phyloP scores from a whole-genome alignment of 2,888 invertebrate genomes.

The Drosophila subsilvestris region DNA sequence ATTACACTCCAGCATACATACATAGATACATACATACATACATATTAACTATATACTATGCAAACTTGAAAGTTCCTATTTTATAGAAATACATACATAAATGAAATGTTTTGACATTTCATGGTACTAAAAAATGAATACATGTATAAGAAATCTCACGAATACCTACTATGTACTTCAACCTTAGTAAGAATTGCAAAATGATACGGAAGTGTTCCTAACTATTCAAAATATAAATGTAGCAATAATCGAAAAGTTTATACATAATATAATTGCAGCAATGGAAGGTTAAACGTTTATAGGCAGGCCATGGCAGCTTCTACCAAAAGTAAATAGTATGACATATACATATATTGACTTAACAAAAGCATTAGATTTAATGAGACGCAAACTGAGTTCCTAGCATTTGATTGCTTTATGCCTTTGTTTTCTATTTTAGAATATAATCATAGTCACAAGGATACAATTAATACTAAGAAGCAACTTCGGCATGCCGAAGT shows the following conservation, averaged over 20 bases:
- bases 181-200: constrained; percentile 51
- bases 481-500: constrained; percentile 48
- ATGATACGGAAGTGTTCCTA: constrained; percentile 73
- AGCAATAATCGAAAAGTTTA: constrained; percentile 31
- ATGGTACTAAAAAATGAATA: constrained; percentile 46
- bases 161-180: constrained; percentile 31
- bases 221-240: constrained; percentile 63
- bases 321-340: constrained; percentile 21
- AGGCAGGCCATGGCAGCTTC: constrained; percentile 14
- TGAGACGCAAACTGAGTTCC: constrained; percentile 77
- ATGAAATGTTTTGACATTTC: constrained; percentile 58
- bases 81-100: constrained; percentile 52
- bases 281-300: constrained; percentile 17
- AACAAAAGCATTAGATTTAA: constrained; percentile 50
- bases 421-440: constrained; percentile 68
- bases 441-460: constrained; percentile 28
- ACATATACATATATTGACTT: constrained; percentile 12
- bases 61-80: constrained; percentile 80
- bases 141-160: constrained; percentile 45
- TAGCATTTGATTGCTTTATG: constrained; percentile 76
- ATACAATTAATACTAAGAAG: constrained; percentile 17
- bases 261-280: constrained; percentile 28
- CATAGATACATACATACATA: constrained; percentile 54
- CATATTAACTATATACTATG: constrained; percentile 60
- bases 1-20: constrained; percentile 31